Conservation (phyloP, 2,888 invertebrate genomes). For the Plebejus argus region DNA sequence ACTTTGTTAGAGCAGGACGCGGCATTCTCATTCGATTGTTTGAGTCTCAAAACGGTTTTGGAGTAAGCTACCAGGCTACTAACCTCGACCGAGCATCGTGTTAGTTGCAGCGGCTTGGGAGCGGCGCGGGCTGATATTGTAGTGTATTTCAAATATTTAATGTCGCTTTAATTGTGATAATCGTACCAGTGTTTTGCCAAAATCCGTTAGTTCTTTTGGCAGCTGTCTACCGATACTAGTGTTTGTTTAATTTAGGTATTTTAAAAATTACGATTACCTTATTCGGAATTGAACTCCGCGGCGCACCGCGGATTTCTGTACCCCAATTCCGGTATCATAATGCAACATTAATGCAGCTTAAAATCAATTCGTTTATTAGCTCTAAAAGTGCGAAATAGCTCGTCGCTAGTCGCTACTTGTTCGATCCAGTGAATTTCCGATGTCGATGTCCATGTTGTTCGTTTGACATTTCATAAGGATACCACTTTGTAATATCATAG, state of each 20-base stretch:
- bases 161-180: conserved; percentile 49
- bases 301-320: background rate
- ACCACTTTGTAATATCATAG: background rate
- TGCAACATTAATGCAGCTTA: background rate
- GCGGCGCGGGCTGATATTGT: conserved; percentile 25
- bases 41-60: no score
- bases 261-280: conserved; percentile 15
- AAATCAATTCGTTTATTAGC: background rate
- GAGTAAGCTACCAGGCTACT: background rate
- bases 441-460: background rate
- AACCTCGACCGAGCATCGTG: background rate
- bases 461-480: background rate
- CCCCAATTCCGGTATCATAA: background rate
- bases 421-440: background rate
- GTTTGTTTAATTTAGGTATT: conserved; percentile 13
- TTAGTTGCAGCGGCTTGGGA: conserved; percentile 7
- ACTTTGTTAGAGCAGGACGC: no score
- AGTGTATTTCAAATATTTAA: conserved; percentile 39
- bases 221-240: conserved; percentile 28
- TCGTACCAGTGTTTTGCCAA: conserved; percentile 37
- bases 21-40: no score
- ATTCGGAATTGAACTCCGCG: background rate
- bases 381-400: no score
- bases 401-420: background rate
- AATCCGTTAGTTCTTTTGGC: conserved; percentile 27